These are phyloP conservation scores for Parauchenoglanis ngamensis DNA, from an alignment of 2,797 vertebrate genomes.

Conservation along the genomic window DNA sequence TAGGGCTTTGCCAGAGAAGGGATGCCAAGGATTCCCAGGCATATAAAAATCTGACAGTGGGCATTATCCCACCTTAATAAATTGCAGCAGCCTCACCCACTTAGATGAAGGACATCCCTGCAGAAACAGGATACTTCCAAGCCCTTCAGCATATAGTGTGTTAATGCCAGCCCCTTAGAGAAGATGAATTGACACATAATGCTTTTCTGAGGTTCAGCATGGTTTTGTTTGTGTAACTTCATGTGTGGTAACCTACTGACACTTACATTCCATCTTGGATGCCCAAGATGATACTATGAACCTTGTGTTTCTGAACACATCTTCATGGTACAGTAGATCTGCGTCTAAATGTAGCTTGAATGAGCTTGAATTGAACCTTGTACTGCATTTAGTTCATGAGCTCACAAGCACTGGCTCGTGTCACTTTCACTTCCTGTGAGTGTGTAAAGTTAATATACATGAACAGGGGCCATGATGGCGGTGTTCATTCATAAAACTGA, in stretches of 20 bases:
- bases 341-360: conserved; percentile 67
- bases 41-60: conserved; percentile 64
- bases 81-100: conserved; percentile 56
- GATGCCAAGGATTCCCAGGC: conserved; percentile 58
- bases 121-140: conserved; percentile 60
- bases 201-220: conserved; percentile 9
- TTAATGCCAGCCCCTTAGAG: conserved; percentile 34
- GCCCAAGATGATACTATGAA: neutral
- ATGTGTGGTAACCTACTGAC: conserved; percentile 30
- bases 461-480: neutral
- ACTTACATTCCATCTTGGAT: conserved; percentile 31
- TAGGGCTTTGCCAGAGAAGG: conserved; percentile 12
- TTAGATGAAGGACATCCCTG: conserved; percentile 61
- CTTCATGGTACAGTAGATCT: conserved; percentile 34
- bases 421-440: conserved; percentile 34
- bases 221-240: conserved; percentile 20
- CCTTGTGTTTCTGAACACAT: conserved; percentile 40
- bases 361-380: conserved; percentile 56
- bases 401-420: conserved; percentile 62
- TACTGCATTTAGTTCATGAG: conserved; percentile 66
- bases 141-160: conserved; percentile 51
- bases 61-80: conserved; percentile 66
- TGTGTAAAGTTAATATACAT: conserved; percentile 16
- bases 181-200: conserved; percentile 30
- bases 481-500: conserved; percentile 34